Evolutionary conservation across 2,888 invertebrate species (phyloP).

Genomic region (Agrotis clavis): DNA sequence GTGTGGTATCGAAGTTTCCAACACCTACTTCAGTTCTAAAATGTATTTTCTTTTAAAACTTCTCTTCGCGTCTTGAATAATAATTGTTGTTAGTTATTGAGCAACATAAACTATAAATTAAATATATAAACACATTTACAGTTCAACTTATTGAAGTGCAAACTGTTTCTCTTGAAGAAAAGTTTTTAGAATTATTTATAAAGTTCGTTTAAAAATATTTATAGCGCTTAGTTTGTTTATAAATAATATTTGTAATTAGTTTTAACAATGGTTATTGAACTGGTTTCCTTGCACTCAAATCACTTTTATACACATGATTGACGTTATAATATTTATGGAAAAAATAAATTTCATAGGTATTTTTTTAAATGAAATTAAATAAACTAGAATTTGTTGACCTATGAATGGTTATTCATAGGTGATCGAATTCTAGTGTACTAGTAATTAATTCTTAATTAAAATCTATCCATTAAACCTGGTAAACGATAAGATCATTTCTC

Average conservation of each 20-base stretch:
- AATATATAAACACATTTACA: no score
- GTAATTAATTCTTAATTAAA: neutral
- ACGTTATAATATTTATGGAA: no score
- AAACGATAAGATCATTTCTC: neutral
- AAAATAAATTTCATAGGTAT: no score
- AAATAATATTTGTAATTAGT: no score
- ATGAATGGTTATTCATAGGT: no score
- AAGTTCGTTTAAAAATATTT: constrained; percentile 12
- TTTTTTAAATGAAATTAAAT: no score
- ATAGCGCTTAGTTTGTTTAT: no score
- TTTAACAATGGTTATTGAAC: no score
- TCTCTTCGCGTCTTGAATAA: constrained; percentile 31
- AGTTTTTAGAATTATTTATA: constrained; percentile 16
- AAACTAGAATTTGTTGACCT: no score
- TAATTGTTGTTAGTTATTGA: constrained; percentile 22
- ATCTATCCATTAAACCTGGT: neutral
- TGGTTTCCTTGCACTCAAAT: no score
- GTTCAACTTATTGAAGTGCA: constrained; percentile 8
- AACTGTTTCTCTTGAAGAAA: constrained; percentile 21
- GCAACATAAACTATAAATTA: constrained; percentile 32
- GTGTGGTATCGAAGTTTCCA: constrained; percentile 12
- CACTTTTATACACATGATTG: no score
- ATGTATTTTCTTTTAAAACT: constrained; percentile 38
- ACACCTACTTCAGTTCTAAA: constrained; percentile 4
- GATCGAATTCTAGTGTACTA: neutral